Percentiles rank a stretch among this genome's conserved stretches.
phyloP scores from a whole-genome alignment of 2,113 vertebrate species.

The Tretioscincus oriximinensis region DNA sequence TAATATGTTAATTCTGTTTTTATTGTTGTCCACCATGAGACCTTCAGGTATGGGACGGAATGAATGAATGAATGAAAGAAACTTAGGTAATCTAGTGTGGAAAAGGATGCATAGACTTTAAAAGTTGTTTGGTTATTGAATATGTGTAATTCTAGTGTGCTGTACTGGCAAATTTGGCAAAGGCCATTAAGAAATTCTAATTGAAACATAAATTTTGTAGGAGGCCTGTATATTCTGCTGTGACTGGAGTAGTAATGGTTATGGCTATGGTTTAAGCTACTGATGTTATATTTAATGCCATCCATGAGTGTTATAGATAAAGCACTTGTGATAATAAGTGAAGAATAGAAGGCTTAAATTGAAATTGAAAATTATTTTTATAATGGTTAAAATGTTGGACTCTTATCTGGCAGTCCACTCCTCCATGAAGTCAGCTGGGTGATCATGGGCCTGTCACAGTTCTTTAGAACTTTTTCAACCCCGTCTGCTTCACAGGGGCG shows the following conservation, averaged over 20 bases:
- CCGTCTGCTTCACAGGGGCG: too few species aligned
- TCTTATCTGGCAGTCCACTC: too few species aligned
- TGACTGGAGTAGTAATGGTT: not conserved
- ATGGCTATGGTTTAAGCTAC: not conserved
- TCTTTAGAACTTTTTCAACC: too few species aligned
- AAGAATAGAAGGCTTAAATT: not conserved
- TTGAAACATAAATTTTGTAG: not conserved
- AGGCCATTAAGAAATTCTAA: not conserved
- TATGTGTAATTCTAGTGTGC: not conserved
- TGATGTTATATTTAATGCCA: not conserved
- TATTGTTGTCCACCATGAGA: too few species aligned
- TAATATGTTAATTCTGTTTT: too few species aligned
- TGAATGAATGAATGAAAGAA: not conserved
- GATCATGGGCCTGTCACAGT: too few species aligned
- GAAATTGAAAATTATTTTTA: constrained; percentile 3
- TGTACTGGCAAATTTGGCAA: not conserved
- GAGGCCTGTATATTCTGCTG: not conserved
- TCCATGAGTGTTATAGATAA: not conserved
- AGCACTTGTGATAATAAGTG: not conserved
- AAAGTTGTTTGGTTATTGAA: not conserved
- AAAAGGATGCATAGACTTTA: not conserved
- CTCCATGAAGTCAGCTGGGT: too few species aligned
- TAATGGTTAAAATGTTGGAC: not conserved
- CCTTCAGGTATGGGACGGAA: too few species aligned
- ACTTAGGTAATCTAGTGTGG: not conserved